Base-by-base conservation (phyloP, 2,888 invertebrate genomes). In the Caprella mutica region DNA sequence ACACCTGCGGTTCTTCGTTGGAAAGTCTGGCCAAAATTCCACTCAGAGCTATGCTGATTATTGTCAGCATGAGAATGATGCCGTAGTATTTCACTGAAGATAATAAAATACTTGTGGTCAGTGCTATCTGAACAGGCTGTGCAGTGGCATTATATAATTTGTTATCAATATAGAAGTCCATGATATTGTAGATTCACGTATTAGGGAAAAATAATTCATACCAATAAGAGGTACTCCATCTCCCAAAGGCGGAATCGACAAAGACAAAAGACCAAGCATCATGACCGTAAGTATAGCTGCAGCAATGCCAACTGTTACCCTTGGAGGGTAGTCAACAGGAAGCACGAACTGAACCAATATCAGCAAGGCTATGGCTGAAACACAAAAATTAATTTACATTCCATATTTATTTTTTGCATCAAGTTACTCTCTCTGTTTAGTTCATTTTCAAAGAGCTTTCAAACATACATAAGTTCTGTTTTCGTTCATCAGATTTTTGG, bases 261-360 rank as follows among this genome's bases (percentile, higher is more conserved):
- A 26, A 26, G 40, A 43, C 29, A 58, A 26, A 26, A 54, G 39
- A 19, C 53, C 29, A 12, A 58, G 40, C n/a, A 40, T 29, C 19
- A 58, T 8, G 3, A 53, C 23, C 9, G 42, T 38, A 30, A 48
- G 23, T 4, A 58, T 27, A 6, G 40, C 24, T 17, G 42, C 54
- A 12, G 26, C 30, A 17, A 26, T 33, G 29, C 26, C 53, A 30
- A 38, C 43, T 5, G 39, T 26, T 29, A 58, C 35, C 6, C 58
- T 27, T 5, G 24, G 39, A 3, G 51, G 43, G 12, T 58, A 33
- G 23, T 27, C 33, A 50, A 58, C 23, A 1, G 83, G 82, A 46
- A 83, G 68, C 80, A 81, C 81, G 70, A 83, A 84, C 2, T 75
- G 75, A 17, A 78, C 71, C 43, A 84, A 71, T 1, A 79, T 80